phyloP scores from a whole-genome alignment of 1,140 invertebrate species.

The Trachelipus rathkii region DNA sequence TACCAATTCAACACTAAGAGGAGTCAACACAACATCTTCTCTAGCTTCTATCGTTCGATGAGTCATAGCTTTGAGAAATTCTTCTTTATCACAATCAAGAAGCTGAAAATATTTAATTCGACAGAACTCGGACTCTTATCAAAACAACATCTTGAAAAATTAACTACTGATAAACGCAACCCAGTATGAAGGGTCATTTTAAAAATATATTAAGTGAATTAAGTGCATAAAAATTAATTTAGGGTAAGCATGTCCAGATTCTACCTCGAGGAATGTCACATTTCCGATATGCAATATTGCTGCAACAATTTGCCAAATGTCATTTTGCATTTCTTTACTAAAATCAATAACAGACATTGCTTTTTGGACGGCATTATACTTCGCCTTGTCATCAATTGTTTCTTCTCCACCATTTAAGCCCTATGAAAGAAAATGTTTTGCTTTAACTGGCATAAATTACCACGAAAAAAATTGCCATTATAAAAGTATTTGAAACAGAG shows the following conservation, averaged over 20 bases:
- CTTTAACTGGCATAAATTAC: not conserved
- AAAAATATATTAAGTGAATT: no score
- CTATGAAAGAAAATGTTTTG: conserved; percentile 29
- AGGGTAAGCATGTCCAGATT: conserved; percentile 47
- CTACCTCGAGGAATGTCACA: conserved; percentile 48
- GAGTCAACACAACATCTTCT: conserved; percentile 74
- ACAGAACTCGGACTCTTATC: not conserved
- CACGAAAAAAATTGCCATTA: no score
- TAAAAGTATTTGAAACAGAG: no score
- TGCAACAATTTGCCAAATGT: conserved; percentile 50
- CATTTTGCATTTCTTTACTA: conserved; percentile 49
- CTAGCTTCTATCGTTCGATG: conserved; percentile 79
- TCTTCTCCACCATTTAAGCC: conserved; percentile 43
- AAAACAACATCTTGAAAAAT: not conserved
- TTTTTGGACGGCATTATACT: conserved; percentile 48
- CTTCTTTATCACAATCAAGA: conserved; percentile 62
- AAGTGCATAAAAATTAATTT: no score
- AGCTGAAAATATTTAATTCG: conserved; percentile 55
- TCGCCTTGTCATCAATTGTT: conserved; percentile 47
- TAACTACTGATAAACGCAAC: no score
- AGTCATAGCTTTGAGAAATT: conserved; percentile 67
- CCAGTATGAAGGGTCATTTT: no score
- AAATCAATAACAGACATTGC: conserved; percentile 53
- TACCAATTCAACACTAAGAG: conserved; percentile 52
- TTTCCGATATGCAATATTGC: conserved; percentile 54